Base-by-base conservation (phyloP, 37 sponge, comb jelly and placozoan species). In the Spongilla lacustris region DNA sequence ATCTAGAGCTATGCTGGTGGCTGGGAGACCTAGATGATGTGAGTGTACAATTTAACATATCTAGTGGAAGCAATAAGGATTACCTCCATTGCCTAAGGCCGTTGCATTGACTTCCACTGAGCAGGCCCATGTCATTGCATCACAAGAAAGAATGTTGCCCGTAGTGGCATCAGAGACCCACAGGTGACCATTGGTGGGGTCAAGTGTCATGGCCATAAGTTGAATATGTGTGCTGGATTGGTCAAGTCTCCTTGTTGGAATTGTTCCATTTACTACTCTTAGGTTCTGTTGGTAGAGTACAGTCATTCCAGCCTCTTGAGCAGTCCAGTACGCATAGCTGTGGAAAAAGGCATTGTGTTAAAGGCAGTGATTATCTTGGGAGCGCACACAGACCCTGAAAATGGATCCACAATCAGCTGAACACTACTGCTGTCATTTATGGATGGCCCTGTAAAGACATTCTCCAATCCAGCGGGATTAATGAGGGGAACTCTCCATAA, bases 131-230 rank as follows among this genome's bases (percentile, higher is more conserved):
- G 32, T 68, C 0, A 41, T 66, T 4, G 36, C 10, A 23, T 33
- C 8, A 67, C 93, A 92, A 13, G 74, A 67, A 36, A 81, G 49
- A 27, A 92, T 92, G 77, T 88, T 50, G 31, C 82, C 89, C 76
- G 58, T 84, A 22, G 0, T 21, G 12, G 32, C 33, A 70, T 81
- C 79, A 77, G 71, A 85, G 27, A 92, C 36, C 82, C 84, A 81
- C 31, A 88, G 73, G 0, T 48, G 34, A 14, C 89, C 83, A 58
- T 82, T 92, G 36, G 31, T 10, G 46, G 86, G 85, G 9, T 88
- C 83, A 21, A 80, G 75, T 14, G 78, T n/a, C 26, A 92, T 21
- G 0, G 78, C 89, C 23, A 69, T 25, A 2, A 35, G 67, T 29
- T 9, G 25, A 5, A 17, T 71, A 2, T 13, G 23, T n/a, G 36